phyloP scores from a whole-genome alignment of 2,113 vertebrate genomes.

The Oenanthe melanoleuca region DNA sequence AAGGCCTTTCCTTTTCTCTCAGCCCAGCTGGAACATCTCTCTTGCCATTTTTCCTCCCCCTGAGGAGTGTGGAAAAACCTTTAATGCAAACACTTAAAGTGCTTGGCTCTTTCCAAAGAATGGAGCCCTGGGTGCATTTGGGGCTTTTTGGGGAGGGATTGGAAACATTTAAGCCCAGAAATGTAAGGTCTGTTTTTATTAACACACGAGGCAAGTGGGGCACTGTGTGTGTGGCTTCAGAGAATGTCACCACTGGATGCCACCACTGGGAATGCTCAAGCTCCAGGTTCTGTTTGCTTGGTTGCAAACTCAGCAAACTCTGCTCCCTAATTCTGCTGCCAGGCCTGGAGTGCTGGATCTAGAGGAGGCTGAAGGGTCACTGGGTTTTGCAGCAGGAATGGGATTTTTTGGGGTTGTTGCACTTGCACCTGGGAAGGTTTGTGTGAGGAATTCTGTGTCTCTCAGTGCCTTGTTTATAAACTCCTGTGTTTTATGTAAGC shows the following conservation, averaged over 20 bases:
- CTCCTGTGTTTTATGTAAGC: not conserved
- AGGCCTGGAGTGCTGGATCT: fast-evolving
- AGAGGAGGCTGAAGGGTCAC: not conserved
- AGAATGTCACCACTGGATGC: not conserved
- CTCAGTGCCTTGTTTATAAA: not conserved
- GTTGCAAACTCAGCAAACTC: not conserved
- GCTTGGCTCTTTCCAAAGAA: not conserved
- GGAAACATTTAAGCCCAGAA: not conserved
- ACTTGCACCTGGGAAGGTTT: not conserved
- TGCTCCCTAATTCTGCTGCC: not conserved
- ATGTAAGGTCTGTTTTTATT: fast-evolving
- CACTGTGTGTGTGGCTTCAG: not conserved
- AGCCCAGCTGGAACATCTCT: not conserved
- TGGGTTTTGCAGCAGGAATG: not conserved
- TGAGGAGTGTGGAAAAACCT: not conserved
- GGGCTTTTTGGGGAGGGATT: not conserved
- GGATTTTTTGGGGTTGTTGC: not conserved
- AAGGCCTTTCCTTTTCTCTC: not conserved
- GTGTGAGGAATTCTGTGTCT: not conserved
- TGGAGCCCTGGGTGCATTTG: not conserved
- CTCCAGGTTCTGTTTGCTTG: not conserved
- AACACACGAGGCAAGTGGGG: fast-evolving
- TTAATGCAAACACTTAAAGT: not conserved
- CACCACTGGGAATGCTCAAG: not conserved
- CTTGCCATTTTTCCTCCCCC: not conserved